Base-by-base conservation (phyloP, 2,888 invertebrate genomes). In the Cephus pulcher region DNA sequence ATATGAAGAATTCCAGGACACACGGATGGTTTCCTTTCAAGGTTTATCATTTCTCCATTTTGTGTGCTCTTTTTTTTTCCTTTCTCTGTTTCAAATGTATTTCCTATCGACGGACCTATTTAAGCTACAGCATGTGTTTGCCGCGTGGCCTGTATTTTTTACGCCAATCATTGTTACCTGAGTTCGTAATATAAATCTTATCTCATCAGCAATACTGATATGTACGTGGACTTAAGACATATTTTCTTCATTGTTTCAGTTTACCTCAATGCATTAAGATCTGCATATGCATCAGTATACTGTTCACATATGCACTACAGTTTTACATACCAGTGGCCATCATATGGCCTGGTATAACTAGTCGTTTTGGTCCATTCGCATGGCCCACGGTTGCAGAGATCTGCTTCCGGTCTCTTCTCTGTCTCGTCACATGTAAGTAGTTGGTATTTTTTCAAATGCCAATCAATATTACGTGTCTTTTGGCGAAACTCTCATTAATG, bases 291-390 rank as follows among this genome's bases (percentile, higher is more conserved):
- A 84, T 96, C 69, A 97, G 97, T 15, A 97, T 99, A 80, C 93
- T 98, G 83, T 94, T 98, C 82, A 96, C 98, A 0, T 99, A 98
- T 92, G 96, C 98, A 0, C 93, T 99, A 33, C 99, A 99, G 93
- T 96, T 99, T 90, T 99, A 98, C 92, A 98, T 99, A 70, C 98
- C 99, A 0, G 94, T 98, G 73, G 95, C 95, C 78, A 96, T 99
- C 80, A 95, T 98, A 86, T 97, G 97, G 96, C 97, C 98, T 0
- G 91, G 92, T 56, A 91, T 96, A 37, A 90, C 92, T 77, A 90
- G 92, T 76, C 92, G 93, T 84, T 93, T 93, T 75, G 94, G 94
- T 11, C 92, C 93, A 68, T 93, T 93, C 82, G 93, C 93, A 74
- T 93, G 93, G 85, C 95, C 95, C 0, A 92, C 95, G 0, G 85